Base-by-base conservation (phyloP, 1,140 invertebrate genomes). In the Cydia amplana region DNA sequence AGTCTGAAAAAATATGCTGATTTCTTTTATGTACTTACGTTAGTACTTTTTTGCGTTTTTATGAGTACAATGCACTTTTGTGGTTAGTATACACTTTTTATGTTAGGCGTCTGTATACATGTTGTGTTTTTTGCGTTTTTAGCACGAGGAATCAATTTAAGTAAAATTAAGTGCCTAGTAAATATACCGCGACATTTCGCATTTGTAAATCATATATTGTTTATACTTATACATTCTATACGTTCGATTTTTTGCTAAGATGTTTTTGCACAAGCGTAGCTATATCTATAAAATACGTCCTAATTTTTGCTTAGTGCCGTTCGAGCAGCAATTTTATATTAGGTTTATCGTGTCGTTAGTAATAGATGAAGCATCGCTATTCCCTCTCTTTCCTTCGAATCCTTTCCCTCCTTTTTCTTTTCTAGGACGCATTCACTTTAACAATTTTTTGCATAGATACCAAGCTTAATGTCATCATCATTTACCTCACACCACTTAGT, bases 41-140 rank as follows among this genome's bases (percentile, higher is more conserved):
- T 78, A 60, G 51, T 78, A 43, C 72, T 75, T 74, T 73, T 77
- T 73, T 46, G 46, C 46, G 36, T 49, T 46, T 77, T 81, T 83
- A 83, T 83, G 78, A 82, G 83, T 87, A 87, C 81, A 87, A 86
- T 86, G 82, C 87, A 88, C 82, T 85, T 81, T 90, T 87, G 78
- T 81, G 76, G 79, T 83, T 81, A 86, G 76, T 84, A 81, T 87
- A 87, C 79, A 86, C 83, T 46, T 40, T 73, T 78, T 80, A 82
- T 83, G 80, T 85, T 79, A 74, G 79, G 79, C 77, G 78, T 84
- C 75, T 82, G 76, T 78, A 77, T 82, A 84, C 80, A 81, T 83
- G 76, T 80, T 84, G 83, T 82, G 80, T 81, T 78, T 80, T 75
- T 79, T 78, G 75, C 79, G 79, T 64, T 80, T 81, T 55, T 67